Conservation (phyloP, 2,113 vertebrate genomes). For the Gobio gobio region DNA sequence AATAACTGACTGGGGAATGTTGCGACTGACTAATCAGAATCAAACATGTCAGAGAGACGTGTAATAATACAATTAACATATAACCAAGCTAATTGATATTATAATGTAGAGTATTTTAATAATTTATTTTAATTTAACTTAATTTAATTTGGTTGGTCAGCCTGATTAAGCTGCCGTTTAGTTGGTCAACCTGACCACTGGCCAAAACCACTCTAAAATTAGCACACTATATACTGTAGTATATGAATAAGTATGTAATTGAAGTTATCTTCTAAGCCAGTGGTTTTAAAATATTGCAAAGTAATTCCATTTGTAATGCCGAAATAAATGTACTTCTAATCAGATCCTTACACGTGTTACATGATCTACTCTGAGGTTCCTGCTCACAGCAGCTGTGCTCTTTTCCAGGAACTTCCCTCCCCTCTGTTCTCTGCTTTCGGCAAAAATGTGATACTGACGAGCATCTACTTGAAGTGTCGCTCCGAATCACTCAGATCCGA, state of each 20-base stretch:
- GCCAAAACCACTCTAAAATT: background rate
- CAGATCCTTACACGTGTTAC: background rate
- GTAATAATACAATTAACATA: background rate
- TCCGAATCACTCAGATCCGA: conserved; percentile 21
- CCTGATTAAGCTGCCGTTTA: background rate
- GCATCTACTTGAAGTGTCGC: conserved; percentile 27
- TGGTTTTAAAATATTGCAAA: background rate
- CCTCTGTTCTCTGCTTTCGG: conserved; percentile 29
- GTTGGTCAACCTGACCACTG: background rate
- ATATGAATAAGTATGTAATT: background rate
- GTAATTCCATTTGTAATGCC: background rate
- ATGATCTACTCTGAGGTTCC: background rate
- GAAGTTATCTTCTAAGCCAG: background rate
- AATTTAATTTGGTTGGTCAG: background rate
- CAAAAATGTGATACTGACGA: conserved; percentile 44
- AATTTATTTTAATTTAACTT: background rate
- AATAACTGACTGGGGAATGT: too few relatives aligned
- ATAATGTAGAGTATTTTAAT: background rate
- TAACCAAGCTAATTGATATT: background rate
- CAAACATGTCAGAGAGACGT: too few relatives aligned
- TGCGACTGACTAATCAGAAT: too few relatives aligned
- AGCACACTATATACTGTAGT: background rate
- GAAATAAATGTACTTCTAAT: background rate
- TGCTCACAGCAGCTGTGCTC: conserved; percentile 12
- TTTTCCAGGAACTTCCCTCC: conserved; percentile 44